Evolutionary conservation across 2,113 vertebrate species (phyloP), one percentile per base, ranked within the genome.

Genomic region (Corythornis cristatus): DNA sequence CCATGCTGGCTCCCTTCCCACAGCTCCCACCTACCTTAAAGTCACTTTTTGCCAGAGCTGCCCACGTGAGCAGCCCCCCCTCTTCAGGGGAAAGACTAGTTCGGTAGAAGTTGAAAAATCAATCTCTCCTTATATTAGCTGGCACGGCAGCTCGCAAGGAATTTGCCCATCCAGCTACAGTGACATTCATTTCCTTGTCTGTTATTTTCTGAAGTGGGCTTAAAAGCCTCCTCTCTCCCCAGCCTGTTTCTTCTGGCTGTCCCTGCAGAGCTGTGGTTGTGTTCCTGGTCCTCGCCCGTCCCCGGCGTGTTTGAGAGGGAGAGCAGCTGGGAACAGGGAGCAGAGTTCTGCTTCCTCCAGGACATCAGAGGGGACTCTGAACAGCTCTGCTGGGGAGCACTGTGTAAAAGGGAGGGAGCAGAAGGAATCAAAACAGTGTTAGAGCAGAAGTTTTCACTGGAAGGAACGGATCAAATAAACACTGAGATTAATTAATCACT

Each of bases 401-500:
- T 0, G 0, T 3, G 46, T 29, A 15, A 10, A 50, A 67, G 13
- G 8, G 67, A 37, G 35, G 58, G 18, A 56, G 76, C 26, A 8
- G 18, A 64, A 76, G 57, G 68, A 12, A 29, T 42, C 70, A 14
- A 53, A 82, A 29, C 22, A 46, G 45, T 2, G 0, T 72, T 4
- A 50, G 62, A 10, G 54, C 43, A 73, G 89, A 51, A 92, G 87
- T 85, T 66, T 74, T 87, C 71, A 11, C 87, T 15, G 48, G 43
- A 81, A 66, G 75, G 71, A 82, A 65, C 4, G 78, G 78, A 87
- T 92, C 91, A 96, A 92, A 91, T 85, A 95, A 94, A 91, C 84
- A 42, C 94, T 4, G 64, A 71, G 91, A 87, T 96, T 88, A 96
- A 96, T 94, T 94, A 96, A 93, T 96, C 93, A 66, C 93, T 92